Base-by-base conservation (phyloP, 53 echinoderm and acorn worm species). In the Temnopleurus reevesii region DNA sequence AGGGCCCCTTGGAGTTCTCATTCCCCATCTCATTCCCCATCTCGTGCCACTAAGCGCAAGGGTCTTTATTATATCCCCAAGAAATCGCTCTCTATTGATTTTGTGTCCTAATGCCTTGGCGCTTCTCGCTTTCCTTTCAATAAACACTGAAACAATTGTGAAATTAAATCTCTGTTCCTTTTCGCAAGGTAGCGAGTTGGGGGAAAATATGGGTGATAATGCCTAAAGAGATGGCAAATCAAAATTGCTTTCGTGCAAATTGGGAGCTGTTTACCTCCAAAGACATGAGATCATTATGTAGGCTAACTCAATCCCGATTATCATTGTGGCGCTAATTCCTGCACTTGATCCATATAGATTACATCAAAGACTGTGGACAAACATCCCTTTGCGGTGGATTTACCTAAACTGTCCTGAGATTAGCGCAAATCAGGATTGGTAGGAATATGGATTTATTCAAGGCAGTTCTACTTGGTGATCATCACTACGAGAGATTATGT, bases 211-310 rank as follows among this genome's bases (percentile, higher is more conserved):
- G 51, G 54, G 55, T 55, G 54, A 83, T 35, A 55, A 4, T 17
- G 79, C 79, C 46, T 12, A 30, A 79, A 46, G 35, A 55, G 54
- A 55, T 55, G 35, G 35, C 17, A 18, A 55, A 83, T 83, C 83
- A 83, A 83, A 83, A 83, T 83, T 83, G 55, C 83, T 83, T 83
- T 83, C 83, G 35, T 55, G 83, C 83, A 55, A 83, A 83, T 83
- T 83, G 83, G 56, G 51, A 53, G 55, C 54, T 36, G 51, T 83
- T 83, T 83, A 54, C 83, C 83, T 54, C 55, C 71, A 54, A 25
- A 81, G 56, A 83, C 23, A 83, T 36, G 35, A 47, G 31, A 83
- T 83, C 35, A 19, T 51, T 79, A 49, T 80, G 80, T 80, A 80
- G 80, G 80, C 80, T 80, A 80, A 80, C 80, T 51, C 80, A 51